These are phyloP conservation scores for Rapana venosa DNA, from an alignment of 2,888 invertebrate genomes.

Conservation along the genomic window DNA sequence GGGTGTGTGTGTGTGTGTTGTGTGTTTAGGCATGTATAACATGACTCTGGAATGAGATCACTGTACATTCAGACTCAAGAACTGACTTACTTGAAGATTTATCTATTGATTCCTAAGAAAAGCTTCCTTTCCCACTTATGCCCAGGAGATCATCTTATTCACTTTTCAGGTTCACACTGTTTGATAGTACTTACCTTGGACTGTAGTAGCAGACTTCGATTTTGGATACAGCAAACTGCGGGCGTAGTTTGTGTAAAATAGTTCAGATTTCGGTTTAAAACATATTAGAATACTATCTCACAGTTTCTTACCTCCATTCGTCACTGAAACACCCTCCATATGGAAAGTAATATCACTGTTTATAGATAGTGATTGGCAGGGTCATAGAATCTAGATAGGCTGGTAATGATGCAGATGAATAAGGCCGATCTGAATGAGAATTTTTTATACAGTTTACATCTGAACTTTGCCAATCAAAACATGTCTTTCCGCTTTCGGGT, in stretches of 20 bases:
- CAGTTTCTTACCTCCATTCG: constrained; percentile 64
- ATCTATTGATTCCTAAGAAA: too few species aligned
- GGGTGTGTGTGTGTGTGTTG: too few species aligned
- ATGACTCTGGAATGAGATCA: too few species aligned
- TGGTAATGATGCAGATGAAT: constrained; percentile 86
- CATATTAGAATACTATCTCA: not conserved
- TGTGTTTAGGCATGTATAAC: too few species aligned
- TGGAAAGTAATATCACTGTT: constrained; percentile 95
- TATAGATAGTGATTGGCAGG: constrained; percentile 93
- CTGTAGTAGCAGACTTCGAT: too few species aligned
- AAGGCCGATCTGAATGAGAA: not conserved
- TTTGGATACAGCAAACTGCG: not conserved
- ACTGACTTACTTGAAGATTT: too few species aligned
- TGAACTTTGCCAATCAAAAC: constrained; percentile 79
- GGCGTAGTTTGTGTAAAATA: constrained; percentile 67
- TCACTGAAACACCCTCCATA: constrained; percentile 85
- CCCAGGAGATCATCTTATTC: too few species aligned
- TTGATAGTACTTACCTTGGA: too few species aligned
- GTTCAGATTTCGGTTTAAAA: constrained; percentile 71
- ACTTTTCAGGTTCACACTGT: too few species aligned
- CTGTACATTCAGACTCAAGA: too few species aligned
- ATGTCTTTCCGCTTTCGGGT: constrained; percentile 81
- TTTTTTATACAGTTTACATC: not conserved
- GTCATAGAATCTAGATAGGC: too few species aligned
- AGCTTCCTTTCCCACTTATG: too few species aligned